Percentiles rank a stretch among this genome's conserved stretches.
These are phyloP conservation scores for Boulengeromyrus knoepffleri DNA, from an alignment of 2,113 vertebrate species.

Conservation along the genomic window DNA sequence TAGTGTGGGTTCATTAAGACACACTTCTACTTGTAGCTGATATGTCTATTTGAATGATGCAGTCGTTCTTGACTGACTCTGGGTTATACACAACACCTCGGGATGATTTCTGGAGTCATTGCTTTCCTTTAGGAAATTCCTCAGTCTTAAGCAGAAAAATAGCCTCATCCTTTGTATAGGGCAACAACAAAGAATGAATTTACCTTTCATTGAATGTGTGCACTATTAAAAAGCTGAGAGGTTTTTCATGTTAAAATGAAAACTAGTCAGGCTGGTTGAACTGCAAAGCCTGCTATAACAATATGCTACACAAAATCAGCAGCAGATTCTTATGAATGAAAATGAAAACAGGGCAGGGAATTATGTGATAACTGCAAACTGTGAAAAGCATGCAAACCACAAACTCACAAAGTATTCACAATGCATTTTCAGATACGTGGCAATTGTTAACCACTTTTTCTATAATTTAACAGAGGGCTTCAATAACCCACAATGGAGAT, in stretches of 20 bases:
- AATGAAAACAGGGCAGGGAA: background rate
- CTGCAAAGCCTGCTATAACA: background rate
- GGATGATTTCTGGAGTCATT: background rate
- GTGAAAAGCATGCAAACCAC: background rate
- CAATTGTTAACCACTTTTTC: background rate
- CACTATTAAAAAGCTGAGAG: background rate
- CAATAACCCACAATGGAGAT: background rate
- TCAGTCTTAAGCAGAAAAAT: background rate
- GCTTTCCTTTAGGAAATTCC: background rate
- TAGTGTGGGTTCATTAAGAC: conserved; percentile 25
- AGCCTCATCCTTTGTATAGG: background rate
- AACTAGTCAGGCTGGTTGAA: background rate
- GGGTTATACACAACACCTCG: background rate
- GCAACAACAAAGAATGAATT: background rate
- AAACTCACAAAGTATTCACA: background rate
- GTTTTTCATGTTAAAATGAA: background rate
- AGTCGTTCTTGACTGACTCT: background rate
- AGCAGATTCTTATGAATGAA: background rate
- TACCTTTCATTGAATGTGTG: background rate
- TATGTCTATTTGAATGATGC: background rate
- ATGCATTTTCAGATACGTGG: background rate
- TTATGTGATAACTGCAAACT: background rate
- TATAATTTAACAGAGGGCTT: conserved; percentile 6
- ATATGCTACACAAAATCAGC: background rate
- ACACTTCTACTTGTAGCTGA: conserved; percentile 34